Conservation (phyloP, 1,140 invertebrate species). For the Planococcus citri region DNA sequence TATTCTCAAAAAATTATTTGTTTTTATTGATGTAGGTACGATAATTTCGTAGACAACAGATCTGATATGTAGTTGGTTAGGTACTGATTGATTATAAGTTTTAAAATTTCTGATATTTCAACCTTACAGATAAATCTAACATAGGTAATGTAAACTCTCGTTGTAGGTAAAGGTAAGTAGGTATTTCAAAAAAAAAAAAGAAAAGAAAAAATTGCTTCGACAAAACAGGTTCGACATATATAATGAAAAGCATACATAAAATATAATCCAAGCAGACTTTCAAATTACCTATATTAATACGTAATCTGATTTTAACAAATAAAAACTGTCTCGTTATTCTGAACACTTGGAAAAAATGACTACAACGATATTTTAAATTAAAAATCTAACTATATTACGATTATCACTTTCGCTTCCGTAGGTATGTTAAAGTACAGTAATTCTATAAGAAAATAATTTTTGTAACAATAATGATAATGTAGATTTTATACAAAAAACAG, state of each 20-base stretch:
- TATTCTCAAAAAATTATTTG: too few relatives aligned
- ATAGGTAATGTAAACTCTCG: too few relatives aligned
- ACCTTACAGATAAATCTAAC: too few relatives aligned
- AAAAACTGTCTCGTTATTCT: too few relatives aligned
- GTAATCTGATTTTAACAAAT: neutral
- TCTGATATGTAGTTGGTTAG: too few relatives aligned
- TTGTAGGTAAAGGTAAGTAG: too few relatives aligned
- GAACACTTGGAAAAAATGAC: neutral
- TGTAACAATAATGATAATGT: neutral
- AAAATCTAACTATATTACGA: neutral
- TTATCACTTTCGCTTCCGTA: constrained; percentile 5
- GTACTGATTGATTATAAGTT: too few relatives aligned
- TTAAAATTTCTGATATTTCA: too few relatives aligned
- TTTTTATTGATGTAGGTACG: too few relatives aligned
- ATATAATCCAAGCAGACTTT: neutral
- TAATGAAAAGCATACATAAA: neutral
- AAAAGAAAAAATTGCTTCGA: neutral
- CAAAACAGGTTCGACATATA: neutral
- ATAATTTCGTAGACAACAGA: too few relatives aligned
- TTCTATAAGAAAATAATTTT: neutral
- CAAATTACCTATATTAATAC: too few relatives aligned
- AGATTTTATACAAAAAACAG: neutral
- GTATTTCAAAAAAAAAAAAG: too few relatives aligned
- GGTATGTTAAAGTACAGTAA: neutral
- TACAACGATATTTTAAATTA: neutral